These are phyloP conservation scores for Passer domesticus DNA, from an alignment of 2,113 vertebrate species.

Conservation along the genomic window DNA sequence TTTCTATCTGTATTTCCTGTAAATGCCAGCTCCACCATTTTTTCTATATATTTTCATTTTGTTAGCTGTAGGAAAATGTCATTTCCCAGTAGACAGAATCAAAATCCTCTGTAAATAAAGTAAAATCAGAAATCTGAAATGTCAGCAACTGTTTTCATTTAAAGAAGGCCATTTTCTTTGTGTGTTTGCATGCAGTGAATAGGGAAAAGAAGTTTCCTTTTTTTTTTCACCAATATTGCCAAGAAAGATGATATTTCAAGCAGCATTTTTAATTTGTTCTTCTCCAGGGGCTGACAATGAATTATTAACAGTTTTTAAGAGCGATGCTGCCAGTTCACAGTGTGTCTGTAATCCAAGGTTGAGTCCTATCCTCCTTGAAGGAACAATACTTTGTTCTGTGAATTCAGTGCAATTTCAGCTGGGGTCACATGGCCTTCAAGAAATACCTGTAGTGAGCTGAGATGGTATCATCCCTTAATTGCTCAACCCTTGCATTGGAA, in stretches of 20 bases:
- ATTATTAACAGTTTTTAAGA: slow-evolving; percentile 49
- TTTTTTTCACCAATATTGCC: neutral
- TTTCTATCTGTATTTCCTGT: slow-evolving; percentile 11
- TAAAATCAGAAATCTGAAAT: slow-evolving; percentile 51
- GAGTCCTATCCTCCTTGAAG: neutral
- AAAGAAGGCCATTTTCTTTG: neutral
- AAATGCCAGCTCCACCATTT: slow-evolving; percentile 15
- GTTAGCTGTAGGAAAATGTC: slow-evolving; percentile 17
- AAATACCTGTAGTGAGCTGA: neutral
- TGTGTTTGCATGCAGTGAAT: neutral
- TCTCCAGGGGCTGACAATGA: slow-evolving; percentile 10
- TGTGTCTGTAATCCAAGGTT: neutral
- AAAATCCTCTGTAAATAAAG: slow-evolving; percentile 18
- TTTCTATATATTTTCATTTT: slow-evolving; percentile 12
- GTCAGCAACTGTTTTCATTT: slow-evolving; percentile 50
- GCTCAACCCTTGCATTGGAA: neutral
- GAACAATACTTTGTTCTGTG: neutral
- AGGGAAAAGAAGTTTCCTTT: neutral
- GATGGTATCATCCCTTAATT: neutral
- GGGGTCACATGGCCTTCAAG: neutral
- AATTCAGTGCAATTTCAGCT: neutral
- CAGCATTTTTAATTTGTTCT: slow-evolving; percentile 49
- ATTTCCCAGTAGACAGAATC: slow-evolving; percentile 18
- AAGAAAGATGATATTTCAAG: slow-evolving; percentile 45
- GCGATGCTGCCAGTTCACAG: neutral